Evolutionary conservation across 2,113 vertebrate genomes (phyloP), one percentile per base, ranked within the genome.

Genomic region (Sorex fumeus): DNA sequence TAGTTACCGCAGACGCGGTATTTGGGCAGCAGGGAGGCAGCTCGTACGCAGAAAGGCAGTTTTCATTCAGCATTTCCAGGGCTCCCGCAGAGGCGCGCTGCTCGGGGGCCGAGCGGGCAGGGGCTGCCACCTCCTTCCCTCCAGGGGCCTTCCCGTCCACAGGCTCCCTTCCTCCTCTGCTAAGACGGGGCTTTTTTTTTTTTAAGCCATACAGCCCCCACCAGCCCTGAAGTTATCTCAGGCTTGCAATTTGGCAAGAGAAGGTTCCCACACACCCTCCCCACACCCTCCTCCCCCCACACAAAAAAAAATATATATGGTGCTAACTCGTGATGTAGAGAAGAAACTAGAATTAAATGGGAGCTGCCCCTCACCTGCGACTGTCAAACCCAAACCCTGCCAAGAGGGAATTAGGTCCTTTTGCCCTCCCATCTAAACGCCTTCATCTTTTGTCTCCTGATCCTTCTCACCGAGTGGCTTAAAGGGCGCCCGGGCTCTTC

Each of bases 21-120:
- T 78, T 88, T 30, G 80, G 93, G 84, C 93, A 93, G 92, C 92
- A 60, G 91, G 45, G 78, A 95, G 87, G 81, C 92, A 92, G 91
- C 95, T 90, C 30, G 7, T 66, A 86, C 90, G 47, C 60, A 40
- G 95, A 84, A n/a, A 95, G 83, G 86, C 96, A 67, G 94, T 25
- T 91, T 96, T 96, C 96, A 96, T 96, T 97, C 94, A 97, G 88
- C 86, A 90, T 93, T 93, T 95, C 90, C 91, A 83, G 88, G 66
- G 85, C 78, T 77, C 50, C 81, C 77, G 66, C 96, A 87, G 87
- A 91, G 74, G 79, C 64, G 70, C 34, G 4, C 45, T 82, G 72
- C 88, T 75, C 71, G 12, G 21, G 77, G 90, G 93, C 94, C 79
- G 84, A 92, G 94, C 96, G 94, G 93, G 93, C 71, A 57, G 74